Evolutionary conservation across 1,140 invertebrate species (phyloP).

Genomic region (Drosophila pseudoobscura): DNA sequence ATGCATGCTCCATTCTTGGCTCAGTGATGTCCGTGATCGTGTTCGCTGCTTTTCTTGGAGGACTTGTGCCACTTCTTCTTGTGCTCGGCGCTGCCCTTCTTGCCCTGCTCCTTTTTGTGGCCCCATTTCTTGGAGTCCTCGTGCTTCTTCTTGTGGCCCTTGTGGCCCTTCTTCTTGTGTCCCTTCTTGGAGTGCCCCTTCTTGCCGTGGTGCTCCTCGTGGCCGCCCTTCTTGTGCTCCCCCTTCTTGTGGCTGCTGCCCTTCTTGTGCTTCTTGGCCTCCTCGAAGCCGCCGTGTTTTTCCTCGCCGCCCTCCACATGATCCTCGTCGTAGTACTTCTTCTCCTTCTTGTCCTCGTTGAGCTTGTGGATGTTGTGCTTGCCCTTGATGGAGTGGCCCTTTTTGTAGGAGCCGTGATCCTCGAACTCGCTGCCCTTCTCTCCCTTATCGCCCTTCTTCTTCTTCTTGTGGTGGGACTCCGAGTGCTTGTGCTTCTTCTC

Average conservation of each 20-base stretch:
- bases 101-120: conserved; percentile 87
- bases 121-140: conserved; percentile 88
- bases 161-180: conserved; percentile 86
- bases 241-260: conserved; percentile 89
- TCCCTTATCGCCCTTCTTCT: conserved; percentile 89
- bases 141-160: conserved; percentile 88
- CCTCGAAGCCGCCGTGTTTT: conserved; percentile 88
- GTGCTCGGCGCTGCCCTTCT: conserved; percentile 87
- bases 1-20: no score
- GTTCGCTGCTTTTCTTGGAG: conserved; percentile 67
- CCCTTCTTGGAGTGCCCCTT: conserved; percentile 90
- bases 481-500: conserved; percentile 91
- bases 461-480: conserved; percentile 89
- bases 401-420: conserved; percentile 88
- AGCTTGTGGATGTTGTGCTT: conserved; percentile 90
- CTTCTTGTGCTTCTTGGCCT: conserved; percentile 88
- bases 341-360: conserved; percentile 92
- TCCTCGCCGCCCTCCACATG: conserved; percentile 90
- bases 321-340: conserved; percentile 92
- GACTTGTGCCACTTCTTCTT: conserved; percentile 87
- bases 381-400: conserved; percentile 91
- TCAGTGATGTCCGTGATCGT: conserved; percentile 62
- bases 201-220: conserved; percentile 89
- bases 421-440: conserved; percentile 87
- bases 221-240: conserved; percentile 88